phyloP scores from a whole-genome alignment of 1,140 invertebrate genomes.

The Daktulosphaira vitifoliae region DNA sequence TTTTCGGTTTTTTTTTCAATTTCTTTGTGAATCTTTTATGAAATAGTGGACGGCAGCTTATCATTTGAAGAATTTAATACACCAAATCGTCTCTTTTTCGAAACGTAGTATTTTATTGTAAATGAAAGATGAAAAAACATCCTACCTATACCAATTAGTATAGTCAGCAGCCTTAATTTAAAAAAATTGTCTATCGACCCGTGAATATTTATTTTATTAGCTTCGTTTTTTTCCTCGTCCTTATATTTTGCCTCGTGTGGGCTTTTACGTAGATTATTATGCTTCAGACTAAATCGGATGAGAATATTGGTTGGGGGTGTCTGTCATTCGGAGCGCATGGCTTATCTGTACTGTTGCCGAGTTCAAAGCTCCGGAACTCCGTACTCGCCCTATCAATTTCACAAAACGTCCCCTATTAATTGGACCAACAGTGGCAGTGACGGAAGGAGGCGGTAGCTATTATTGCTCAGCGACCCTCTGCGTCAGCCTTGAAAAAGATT shows the following conservation, averaged over 20 bases:
- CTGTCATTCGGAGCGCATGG: constrained; percentile 26
- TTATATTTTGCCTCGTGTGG: neutral
- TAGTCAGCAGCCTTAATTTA: no score
- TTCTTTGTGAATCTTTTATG: no score
- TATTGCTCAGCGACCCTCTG: constrained; percentile 1
- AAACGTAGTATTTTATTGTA: no score
- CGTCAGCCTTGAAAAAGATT: constrained; percentile 12
- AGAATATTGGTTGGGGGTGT: neutral
- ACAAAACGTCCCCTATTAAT: constrained; percentile 30
- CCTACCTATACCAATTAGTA: no score
- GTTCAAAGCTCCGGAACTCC: constrained; percentile 33
- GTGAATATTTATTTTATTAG: constrained; percentile 32
- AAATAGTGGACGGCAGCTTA: neutral
- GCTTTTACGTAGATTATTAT: constrained; percentile 31
- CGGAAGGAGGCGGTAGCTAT: neutral
- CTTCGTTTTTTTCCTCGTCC: neutral
- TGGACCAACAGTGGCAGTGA: constrained; percentile 11
- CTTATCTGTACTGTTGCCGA: constrained; percentile 5
- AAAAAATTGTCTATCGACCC: neutral
- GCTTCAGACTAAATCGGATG: constrained; percentile 1
- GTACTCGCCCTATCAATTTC: constrained; percentile 20
- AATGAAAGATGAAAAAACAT: no score
- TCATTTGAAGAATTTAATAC: neutral
- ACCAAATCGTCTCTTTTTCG: constrained; percentile 10
- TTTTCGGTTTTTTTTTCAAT: no score